phyloP scores from a whole-genome alignment of 2,113 vertebrate species.

The Rallus limicola region DNA sequence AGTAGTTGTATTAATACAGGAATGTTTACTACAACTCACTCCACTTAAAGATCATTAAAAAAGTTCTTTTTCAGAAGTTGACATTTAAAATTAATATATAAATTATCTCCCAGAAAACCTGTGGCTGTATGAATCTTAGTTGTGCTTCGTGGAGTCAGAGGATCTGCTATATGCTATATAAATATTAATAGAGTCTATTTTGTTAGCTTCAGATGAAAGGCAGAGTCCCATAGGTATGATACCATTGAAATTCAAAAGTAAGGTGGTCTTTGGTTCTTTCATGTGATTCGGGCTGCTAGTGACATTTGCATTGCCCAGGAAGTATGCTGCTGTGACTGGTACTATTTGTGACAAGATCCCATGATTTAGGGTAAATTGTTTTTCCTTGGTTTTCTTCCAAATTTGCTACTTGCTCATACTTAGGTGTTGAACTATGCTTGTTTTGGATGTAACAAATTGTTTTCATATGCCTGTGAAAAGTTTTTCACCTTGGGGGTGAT shows the following conservation, averaged over 20 bases:
- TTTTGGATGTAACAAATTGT: background rate
- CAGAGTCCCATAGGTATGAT: background rate
- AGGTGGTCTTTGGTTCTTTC: background rate
- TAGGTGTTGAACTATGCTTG: background rate
- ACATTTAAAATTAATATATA: slow-evolving; percentile 18
- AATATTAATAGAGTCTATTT: slow-evolving; percentile 24
- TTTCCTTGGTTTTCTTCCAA: background rate
- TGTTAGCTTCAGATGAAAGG: slow-evolving; percentile 16
- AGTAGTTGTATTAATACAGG: background rate
- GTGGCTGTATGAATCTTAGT: background rate
- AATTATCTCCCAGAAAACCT: slow-evolving; percentile 22
- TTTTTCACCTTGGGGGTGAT: background rate
- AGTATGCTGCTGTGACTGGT: background rate
- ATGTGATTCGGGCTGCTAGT: background rate
- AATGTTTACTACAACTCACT: slow-evolving; percentile 28
- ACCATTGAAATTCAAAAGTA: background rate
- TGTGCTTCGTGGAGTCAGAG: background rate
- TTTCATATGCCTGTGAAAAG: background rate
- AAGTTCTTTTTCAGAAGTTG: slow-evolving; percentile 2
- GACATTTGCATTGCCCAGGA: background rate
- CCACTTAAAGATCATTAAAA: slow-evolving; percentile 18
- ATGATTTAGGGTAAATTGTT: background rate
- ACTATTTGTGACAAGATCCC: background rate
- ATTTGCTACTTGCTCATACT: background rate
- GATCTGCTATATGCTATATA: background rate